Percentiles rank a stretch among this genome's conserved stretches.
These are phyloP conservation scores for Dugesia japonica DNA, from an alignment of 2,888 invertebrate species.

Conservation along the genomic window DNA sequence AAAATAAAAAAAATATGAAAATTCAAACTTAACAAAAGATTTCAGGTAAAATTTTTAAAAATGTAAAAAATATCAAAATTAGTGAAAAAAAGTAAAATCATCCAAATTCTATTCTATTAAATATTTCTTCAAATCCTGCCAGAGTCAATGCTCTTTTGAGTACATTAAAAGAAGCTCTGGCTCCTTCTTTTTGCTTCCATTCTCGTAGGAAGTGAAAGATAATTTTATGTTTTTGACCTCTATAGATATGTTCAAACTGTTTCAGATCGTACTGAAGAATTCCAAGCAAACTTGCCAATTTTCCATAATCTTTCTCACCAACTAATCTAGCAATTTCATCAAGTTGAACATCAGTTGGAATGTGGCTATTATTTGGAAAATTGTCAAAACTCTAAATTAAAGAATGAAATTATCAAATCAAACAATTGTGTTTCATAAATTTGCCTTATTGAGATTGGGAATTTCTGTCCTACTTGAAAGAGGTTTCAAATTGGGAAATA, in stretches of 20 bases:
- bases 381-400: background rate
- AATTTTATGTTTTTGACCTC: constrained; percentile 36
- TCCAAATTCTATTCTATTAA: background rate
- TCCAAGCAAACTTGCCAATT: constrained; percentile 36
- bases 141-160: constrained; percentile 39
- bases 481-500: background rate
- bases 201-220: constrained; percentile 39
- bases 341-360: constrained; percentile 39
- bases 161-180: constrained; percentile 37
- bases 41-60: no score
- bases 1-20: no score
- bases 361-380: constrained; percentile 20
- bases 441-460: background rate
- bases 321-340: constrained; percentile 40
- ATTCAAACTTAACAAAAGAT: no score
- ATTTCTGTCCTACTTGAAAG: background rate
- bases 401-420: background rate
- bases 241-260: constrained; percentile 12
- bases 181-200: constrained; percentile 40
- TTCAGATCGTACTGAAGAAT: constrained; percentile 31
- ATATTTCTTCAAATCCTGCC: background rate
- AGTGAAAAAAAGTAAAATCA: background rate
- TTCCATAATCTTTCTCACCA: constrained; percentile 37
- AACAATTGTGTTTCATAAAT: no score
- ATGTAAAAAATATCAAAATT: no score